Conservation (phyloP, 2,888 invertebrate genomes). For the Agonopterix arenella region DNA sequence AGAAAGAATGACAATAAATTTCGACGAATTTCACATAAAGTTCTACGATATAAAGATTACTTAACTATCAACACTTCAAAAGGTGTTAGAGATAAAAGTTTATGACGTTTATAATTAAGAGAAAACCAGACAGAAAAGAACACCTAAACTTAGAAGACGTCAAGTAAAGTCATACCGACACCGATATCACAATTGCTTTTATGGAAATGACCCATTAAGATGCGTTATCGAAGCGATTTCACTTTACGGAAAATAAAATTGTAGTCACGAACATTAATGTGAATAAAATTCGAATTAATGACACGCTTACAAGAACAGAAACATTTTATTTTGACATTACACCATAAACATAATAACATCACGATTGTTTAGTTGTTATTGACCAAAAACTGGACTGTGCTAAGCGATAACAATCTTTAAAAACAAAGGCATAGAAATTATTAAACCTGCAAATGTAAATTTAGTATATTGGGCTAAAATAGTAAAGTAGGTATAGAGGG, state of each 20-base stretch:
- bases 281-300: slow-evolving; percentile 65
- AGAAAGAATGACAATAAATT: too few relatives aligned
- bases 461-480: slow-evolving; percentile 35
- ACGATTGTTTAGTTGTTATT: slow-evolving; percentile 45
- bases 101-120: too few relatives aligned
- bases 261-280: slow-evolving; percentile 52
- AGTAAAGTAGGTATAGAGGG: slow-evolving; percentile 50
- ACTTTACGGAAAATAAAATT: slow-evolving; percentile 37
- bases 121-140: not conserved
- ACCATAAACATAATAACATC: slow-evolving; percentile 58
- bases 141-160: slow-evolving; percentile 5
- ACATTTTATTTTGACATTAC: slow-evolving; percentile 68
- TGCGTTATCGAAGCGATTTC: slow-evolving; percentile 41
- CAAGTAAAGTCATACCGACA: slow-evolving; percentile 3
- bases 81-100: too few relatives aligned
- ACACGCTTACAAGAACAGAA: slow-evolving; percentile 51
- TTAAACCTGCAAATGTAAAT: too few relatives aligned
- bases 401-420: slow-evolving; percentile 3
- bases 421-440: slow-evolving; percentile 3
- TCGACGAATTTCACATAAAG: too few relatives aligned
- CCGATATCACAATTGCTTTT: slow-evolving; percentile 4
- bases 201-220: slow-evolving; percentile 33
- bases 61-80: too few relatives aligned
- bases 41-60: too few relatives aligned
- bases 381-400: not conserved